phyloP scores from a whole-genome alignment of 2,888 invertebrate species.

The Pyrrhia umbra region DNA sequence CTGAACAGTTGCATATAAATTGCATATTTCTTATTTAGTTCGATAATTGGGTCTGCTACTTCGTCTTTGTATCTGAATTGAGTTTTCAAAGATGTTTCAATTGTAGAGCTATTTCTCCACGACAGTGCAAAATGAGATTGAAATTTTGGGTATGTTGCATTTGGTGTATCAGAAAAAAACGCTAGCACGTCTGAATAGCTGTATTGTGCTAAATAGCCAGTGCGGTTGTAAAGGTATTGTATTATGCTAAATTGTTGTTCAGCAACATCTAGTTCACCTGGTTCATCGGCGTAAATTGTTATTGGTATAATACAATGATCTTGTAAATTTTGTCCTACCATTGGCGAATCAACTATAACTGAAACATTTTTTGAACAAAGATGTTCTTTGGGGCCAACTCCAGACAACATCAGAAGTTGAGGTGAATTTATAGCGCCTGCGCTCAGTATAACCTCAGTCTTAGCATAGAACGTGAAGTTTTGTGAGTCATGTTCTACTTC shows the following conservation, averaged over 20 bases:
- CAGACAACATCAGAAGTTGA: constrained; percentile 86
- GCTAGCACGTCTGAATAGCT: constrained; percentile 88
- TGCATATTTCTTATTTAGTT: constrained; percentile 69
- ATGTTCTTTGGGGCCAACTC: constrained; percentile 84
- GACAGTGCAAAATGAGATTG: constrained; percentile 69
- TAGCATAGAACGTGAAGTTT: constrained; percentile 61
- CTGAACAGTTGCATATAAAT: constrained; percentile 76
- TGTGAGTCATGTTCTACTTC: constrained; percentile 14
- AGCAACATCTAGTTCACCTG: constrained; percentile 65
- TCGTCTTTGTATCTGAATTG: constrained; percentile 62
- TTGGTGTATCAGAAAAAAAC: constrained; percentile 69
- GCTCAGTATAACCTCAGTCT: constrained; percentile 84
- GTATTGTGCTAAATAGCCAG: constrained; percentile 85
- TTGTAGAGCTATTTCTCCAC: constrained; percentile 71
- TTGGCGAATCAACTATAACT: constrained; percentile 79
- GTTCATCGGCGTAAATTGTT: constrained; percentile 73
- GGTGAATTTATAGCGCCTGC: constrained; percentile 87
- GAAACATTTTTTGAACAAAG: constrained; percentile 77
- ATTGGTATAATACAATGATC: constrained; percentile 86
- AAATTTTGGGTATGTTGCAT: constrained; percentile 74
- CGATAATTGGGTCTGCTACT: constrained; percentile 35
- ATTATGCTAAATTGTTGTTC: constrained; percentile 74
- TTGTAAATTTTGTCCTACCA: constrained; percentile 88
- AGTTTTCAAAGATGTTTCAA: constrained; percentile 8
- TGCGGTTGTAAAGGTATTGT: constrained; percentile 86